Conservation (phyloP, 1,140 invertebrate genomes). For the Zaprionus vittiger region DNA sequence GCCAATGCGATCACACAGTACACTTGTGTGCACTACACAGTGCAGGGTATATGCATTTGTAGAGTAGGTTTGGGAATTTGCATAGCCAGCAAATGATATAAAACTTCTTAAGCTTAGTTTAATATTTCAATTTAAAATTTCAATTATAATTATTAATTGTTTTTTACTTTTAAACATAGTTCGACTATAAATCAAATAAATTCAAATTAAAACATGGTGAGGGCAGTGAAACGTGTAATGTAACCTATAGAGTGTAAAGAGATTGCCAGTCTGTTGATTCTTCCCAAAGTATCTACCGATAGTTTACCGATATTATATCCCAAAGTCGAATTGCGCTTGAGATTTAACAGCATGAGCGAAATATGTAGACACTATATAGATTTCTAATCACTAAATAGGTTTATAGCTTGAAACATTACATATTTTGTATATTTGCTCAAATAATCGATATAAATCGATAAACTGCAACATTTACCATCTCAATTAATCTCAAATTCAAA, state of each 20-base stretch:
- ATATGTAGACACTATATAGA: not conserved
- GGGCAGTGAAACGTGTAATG: not conserved
- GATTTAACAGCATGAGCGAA: not conserved
- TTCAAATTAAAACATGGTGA: too few species aligned
- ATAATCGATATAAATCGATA: too few species aligned
- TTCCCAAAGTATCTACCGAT: not conserved
- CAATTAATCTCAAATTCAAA: not conserved
- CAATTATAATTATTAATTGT: too few species aligned
- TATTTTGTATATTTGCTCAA: too few species aligned
- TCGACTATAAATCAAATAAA: too few species aligned
- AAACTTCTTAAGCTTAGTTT: not conserved
- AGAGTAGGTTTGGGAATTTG: not conserved
- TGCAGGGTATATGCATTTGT: not conserved
- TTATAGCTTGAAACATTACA: too few species aligned
- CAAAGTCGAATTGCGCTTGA: not conserved
- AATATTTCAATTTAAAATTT: too few species aligned
- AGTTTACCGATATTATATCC: not conserved
- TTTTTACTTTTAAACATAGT: too few species aligned
- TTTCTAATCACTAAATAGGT: not conserved
- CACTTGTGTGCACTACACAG: not conserved
- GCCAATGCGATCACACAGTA: conserved; percentile 19
- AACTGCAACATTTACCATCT: too few species aligned
- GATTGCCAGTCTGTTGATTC: fast-evolving
- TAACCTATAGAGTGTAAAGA: not conserved
- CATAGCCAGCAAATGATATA: not conserved